phyloP scores from a whole-genome alignment of 1,140 invertebrate genomes.

The Sitodiplosis mosellana region DNA sequence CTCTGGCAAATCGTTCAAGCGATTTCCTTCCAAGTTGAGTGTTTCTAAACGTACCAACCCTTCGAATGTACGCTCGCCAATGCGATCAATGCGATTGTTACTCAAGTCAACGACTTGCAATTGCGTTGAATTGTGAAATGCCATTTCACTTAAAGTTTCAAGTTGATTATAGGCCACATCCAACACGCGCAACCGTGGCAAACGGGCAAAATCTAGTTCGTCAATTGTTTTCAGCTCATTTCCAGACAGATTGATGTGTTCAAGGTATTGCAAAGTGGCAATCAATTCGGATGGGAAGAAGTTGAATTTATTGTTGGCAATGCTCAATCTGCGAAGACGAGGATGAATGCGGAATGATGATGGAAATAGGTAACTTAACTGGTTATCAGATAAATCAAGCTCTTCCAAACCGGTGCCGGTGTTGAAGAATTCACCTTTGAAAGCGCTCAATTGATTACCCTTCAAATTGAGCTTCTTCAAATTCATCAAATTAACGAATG shows the following conservation, averaged over 20 bases:
- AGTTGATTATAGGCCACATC: slow-evolving; percentile 54
- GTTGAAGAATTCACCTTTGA: slow-evolving; percentile 62
- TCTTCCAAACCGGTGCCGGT: slow-evolving; percentile 49
- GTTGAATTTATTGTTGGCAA: slow-evolving; percentile 55
- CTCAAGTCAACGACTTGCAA: slow-evolving; percentile 62
- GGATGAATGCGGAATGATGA: slow-evolving; percentile 69
- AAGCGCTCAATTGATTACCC: slow-evolving; percentile 50
- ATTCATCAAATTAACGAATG: slow-evolving; percentile 48
- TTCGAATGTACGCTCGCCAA: slow-evolving; percentile 66
- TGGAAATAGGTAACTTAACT: slow-evolving; percentile 57
- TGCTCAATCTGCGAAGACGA: slow-evolving; percentile 42
- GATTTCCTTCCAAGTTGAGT: slow-evolving; percentile 57
- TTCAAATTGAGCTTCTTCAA: slow-evolving; percentile 44
- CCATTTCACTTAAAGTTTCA: slow-evolving; percentile 62
- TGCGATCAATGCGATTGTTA: slow-evolving; percentile 49
- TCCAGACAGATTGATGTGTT: slow-evolving; percentile 50
- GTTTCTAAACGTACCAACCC: slow-evolving; percentile 55
- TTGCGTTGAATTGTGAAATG: slow-evolving; percentile 79
- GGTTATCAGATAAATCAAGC: slow-evolving; percentile 55
- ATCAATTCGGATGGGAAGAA: slow-evolving; percentile 69
- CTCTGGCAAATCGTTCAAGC: slow-evolving; percentile 52
- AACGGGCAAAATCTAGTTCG: slow-evolving; percentile 65
- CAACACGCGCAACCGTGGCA: slow-evolving; percentile 47
- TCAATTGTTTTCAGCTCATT: slow-evolving; percentile 61
- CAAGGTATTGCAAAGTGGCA: slow-evolving; percentile 49